Base-by-base conservation (phyloP, 2,888 invertebrate species). In the Tinea trinotella region DNA sequence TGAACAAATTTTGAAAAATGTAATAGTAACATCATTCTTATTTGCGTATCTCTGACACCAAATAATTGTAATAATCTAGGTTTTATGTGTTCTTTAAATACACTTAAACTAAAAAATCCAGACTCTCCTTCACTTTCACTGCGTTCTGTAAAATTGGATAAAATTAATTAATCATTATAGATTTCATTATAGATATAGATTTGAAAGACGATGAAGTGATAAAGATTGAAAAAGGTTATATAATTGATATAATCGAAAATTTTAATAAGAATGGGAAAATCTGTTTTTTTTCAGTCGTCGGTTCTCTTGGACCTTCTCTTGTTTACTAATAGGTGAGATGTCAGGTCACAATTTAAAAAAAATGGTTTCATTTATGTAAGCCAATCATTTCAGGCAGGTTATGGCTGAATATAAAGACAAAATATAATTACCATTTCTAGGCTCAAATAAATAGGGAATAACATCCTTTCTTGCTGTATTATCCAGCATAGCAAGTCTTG, bases 401-500 rank as follows among this genome's bases (percentile, higher is more conserved):
- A 17, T 36, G 52, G 20, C 24, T 36, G 40, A 36, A 54, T 20
- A 24, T 34, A 49, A 36, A n/a, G n/a, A n/a, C n/a, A 53, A 56
- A 40, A 20, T 40, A 15, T 10, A 52, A 57, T 74, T 83, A 92
- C 93, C 92, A 75, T 88, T 86, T 78, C 87, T 89, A 9, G 93
- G 93, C 60, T 88, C 89, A 18, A 95, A 84, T 56, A 95, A 82
- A 65, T 84, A 88, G 40, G 94, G 94, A 59, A 95, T 79, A 17
- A 92, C 86, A 73, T 89, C 87, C 58, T 86, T 87, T 70, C 93
- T 92, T 17, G 97, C 96, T 36, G 93, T 92, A 62, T 88, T 84
- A 73, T 97, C 95, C 53, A 97, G 80, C 58, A 97, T 85, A 34
- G 97, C 95, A 82, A 96, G 90, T 63, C 97, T 89, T 0, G 95